Evolutionary conservation across 2,113 vertebrate species (phyloP), one percentile per base, ranked within the genome.

Genomic region (Onychostruthus taczanowskii): DNA sequence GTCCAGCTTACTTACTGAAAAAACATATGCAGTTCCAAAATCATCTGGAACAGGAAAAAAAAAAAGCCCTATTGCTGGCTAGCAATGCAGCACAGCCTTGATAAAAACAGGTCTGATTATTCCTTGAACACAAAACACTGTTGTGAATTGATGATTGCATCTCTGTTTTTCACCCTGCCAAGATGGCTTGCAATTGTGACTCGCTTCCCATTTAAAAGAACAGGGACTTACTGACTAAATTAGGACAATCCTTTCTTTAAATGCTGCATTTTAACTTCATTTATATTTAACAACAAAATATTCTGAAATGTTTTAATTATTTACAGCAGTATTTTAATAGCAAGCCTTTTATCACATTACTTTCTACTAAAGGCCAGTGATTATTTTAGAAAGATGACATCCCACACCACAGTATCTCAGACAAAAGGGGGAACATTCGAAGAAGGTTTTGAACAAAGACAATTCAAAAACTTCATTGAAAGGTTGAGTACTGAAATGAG

Each of bases 1-100:
- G 93, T 84, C 90, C 96, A 91, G 84, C 86, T 90, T 78, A 93
- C 87, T 59, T 91, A 96, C 62, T 90, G 96, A 93, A 95, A 97
- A 97, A 95, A 83, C 85, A 82, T 87, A 94, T 55, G 91, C 35
- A 70, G 56, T 56, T 93, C 89, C 82, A 89, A 97, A 96, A 96
- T 96, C 89, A 90, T 84, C n/a, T 94, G 73, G 74, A 95, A 95
- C 37, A 43, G 24, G 7, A 11, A 13, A 24, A 50, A 53, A n/a
- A 61, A 84, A 90, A 85, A 52, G 20, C 26, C 90, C 81, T 33
- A 73, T 90, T 96, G 31, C 91, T 89, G 92, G 59, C 91, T 89
- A 79, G 64, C 37, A 76, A 75, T 52, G 35, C 35, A 84, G 52
- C 5, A 1, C 15, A 83, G 77, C 53, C 53, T 86, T 55, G 81